Evolutionary conservation across 1,140 invertebrate genomes (phyloP).

Genomic region (Xylocopa sonorina): DNA sequence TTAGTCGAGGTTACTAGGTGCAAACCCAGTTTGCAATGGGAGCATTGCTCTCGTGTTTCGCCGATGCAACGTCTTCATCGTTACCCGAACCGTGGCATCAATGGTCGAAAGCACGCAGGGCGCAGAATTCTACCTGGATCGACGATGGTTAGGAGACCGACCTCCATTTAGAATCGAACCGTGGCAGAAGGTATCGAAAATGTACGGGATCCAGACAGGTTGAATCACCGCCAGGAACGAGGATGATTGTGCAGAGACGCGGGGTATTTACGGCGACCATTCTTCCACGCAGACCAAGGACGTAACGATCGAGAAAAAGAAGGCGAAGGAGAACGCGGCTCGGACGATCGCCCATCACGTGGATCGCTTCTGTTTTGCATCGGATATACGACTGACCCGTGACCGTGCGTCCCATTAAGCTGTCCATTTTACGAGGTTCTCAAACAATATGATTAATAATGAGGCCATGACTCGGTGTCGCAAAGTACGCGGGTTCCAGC

Average conservation of each 20-base stretch:
- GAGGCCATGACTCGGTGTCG: constrained; percentile 27
- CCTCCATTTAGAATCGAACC: not conserved
- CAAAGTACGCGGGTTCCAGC: constrained; percentile 24
- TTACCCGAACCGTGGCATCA: not conserved
- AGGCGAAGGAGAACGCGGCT: not conserved
- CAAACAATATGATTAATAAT: constrained; percentile 55
- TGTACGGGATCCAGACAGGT: not conserved
- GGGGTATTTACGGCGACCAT: constrained; percentile 10
- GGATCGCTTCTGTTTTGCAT: not conserved
- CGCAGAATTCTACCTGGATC: not conserved
- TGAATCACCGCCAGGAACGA: not conserved
- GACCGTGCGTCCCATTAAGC: constrained; percentile 13
- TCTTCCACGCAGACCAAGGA: not conserved
- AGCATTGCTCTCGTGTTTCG: constrained; percentile 3
- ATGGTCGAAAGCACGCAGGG: constrained; percentile 2
- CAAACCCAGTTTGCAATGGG: too few relatives aligned
- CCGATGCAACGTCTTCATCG: not conserved
- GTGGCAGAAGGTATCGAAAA: not conserved
- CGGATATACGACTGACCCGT: constrained; percentile 17
- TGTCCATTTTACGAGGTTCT: constrained; percentile 23
- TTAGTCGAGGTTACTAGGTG: not conserved
- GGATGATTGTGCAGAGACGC: not conserved
- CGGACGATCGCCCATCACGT: not conserved
- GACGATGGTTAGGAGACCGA: not conserved
- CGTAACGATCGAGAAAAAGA: not conserved